Evolutionary conservation across 1,140 invertebrate species (phyloP).

Genomic region (Helicoverpa armigera): DNA sequence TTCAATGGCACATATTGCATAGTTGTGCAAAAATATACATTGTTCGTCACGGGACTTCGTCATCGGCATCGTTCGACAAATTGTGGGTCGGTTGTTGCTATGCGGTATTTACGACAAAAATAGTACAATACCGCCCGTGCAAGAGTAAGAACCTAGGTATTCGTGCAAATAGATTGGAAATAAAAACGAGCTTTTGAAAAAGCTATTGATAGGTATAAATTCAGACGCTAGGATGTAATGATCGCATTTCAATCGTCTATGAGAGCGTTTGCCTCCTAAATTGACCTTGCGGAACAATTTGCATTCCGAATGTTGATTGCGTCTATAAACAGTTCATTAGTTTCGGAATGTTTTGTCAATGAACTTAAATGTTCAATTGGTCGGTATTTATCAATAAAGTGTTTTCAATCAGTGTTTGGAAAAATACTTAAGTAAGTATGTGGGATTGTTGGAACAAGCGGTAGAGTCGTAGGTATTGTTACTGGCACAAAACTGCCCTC

Average conservation of each 20-base stretch:
- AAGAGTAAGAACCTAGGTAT: not conserved
- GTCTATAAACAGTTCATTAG: conserved; percentile 29
- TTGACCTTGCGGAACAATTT: conserved; percentile 23
- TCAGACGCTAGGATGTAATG: not conserved
- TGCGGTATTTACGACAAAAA: not conserved
- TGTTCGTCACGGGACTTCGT: conserved; percentile 11
- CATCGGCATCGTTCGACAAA: not conserved
- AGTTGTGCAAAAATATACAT: conserved; percentile 25
- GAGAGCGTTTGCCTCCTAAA: conserved; percentile 2
- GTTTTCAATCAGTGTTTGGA: not conserved
- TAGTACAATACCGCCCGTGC: not conserved
- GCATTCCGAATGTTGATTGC: conserved; percentile 12
- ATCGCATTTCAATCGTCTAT: conserved; percentile 12
- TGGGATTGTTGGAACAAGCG: not conserved
- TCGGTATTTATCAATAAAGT: not conserved
- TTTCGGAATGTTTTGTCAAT: conserved; percentile 19
- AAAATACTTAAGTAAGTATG: not conserved
- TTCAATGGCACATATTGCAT: not conserved
- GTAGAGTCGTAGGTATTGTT: no score
- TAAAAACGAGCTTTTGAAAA: not conserved
- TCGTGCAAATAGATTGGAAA: not conserved
- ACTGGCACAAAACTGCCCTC: no score
- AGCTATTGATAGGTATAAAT: not conserved
- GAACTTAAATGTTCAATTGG: conserved; percentile 21
- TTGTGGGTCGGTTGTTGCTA: not conserved